These are phyloP conservation scores for Dyspetes luteomarginatus DNA, from an alignment of 2,888 invertebrate species.

Conservation along the genomic window DNA sequence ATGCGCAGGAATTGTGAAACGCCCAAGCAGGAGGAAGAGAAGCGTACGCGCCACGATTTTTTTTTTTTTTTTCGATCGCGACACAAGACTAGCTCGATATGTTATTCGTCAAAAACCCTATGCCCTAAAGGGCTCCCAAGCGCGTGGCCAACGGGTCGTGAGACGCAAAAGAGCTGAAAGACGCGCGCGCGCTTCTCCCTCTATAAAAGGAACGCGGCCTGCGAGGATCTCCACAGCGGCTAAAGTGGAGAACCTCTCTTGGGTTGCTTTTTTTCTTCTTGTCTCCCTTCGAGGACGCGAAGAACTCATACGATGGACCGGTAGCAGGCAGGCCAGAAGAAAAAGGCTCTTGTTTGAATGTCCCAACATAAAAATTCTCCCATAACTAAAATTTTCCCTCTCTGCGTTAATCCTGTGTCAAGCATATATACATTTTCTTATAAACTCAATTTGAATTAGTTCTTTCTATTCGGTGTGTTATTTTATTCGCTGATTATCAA, in stretches of 20 bases:
- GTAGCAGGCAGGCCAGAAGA: constrained; percentile 41
- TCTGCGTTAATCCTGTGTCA: not conserved
- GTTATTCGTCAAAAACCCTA: constrained; percentile 66
- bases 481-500: too few species aligned
- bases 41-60: not conserved
- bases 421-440: not conserved
- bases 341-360: not conserved
- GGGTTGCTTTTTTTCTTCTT: constrained; percentile 27
- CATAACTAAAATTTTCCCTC: not conserved
- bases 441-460: not conserved
- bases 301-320: constrained; percentile 52
- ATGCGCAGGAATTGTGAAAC: not conserved
- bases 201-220: constrained; percentile 68
- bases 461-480: not conserved
- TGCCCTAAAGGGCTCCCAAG: constrained; percentile 52
- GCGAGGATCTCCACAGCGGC: constrained; percentile 56
- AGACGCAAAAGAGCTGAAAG: constrained; percentile 57
- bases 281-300: constrained; percentile 30
- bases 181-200: constrained; percentile 58
- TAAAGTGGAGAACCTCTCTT: constrained; percentile 53
- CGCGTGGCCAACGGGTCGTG: constrained; percentile 69
- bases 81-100: constrained; percentile 46
- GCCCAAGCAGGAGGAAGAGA: not conserved
- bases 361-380: not conserved
- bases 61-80: constrained; percentile 38